Conservation (phyloP, 30 jellyfish, hydroid and myxozoan species). For the Aurelia sp. region DNA sequence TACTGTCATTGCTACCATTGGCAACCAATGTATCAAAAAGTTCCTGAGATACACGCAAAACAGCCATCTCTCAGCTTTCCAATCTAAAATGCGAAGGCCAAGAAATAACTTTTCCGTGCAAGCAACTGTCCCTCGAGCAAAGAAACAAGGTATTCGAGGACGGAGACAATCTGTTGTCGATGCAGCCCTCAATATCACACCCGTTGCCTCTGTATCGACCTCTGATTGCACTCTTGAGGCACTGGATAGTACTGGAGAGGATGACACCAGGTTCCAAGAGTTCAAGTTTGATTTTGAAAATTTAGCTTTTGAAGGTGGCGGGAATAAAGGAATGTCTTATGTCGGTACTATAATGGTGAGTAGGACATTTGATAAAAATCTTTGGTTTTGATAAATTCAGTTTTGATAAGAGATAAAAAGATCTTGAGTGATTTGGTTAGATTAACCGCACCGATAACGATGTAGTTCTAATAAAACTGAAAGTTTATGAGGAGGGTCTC, state of each 20-base stretch:
- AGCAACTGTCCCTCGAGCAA: background rate
- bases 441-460: no score
- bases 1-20: no score
- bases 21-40: no score
- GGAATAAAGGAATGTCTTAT: constrained; percentile 71
- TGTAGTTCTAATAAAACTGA: no score
- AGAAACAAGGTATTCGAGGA: background rate
- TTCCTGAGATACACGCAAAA: no score
- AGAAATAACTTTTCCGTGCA: background rate
- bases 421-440: background rate
- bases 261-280: constrained; percentile 10
- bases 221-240: background rate
- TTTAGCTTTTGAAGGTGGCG: constrained; percentile 74
- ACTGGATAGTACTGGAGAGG: background rate
- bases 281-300: constrained; percentile 26
- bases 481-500: no score
- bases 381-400: no score
- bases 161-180: constrained; percentile 15
- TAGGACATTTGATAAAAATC: no score
- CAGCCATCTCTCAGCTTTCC: no score
- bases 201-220: constrained; percentile 15
- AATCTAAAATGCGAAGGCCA: no score
- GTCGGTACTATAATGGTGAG: constrained; percentile 68
- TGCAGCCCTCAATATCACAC: constrained; percentile 2
- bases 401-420: background rate